A percentile compares a stretch with the other conserved stretches of the same genome.
Conservation (phyloP, 1,140 invertebrate species). For the Papilio xuthus region DNA sequence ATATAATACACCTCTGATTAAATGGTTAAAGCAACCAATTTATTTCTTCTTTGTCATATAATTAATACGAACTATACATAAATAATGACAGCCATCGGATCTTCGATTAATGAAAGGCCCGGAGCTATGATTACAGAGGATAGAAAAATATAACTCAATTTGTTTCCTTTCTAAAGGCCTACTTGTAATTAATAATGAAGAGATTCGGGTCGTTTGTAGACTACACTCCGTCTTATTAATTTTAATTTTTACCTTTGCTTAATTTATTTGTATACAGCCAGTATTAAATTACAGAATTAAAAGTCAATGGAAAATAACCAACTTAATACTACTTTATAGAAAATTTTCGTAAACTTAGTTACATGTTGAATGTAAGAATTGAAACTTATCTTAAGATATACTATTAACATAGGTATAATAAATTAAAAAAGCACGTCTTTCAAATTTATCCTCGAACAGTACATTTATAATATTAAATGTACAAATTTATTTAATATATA, state of each 20-base stretch:
- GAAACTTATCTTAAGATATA: not conserved
- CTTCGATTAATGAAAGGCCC: not conserved
- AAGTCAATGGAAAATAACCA: not conserved
- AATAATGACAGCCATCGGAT: not conserved
- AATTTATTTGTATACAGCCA: not conserved
- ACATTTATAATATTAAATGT: not conserved
- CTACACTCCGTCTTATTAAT: not conserved
- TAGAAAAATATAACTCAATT: not conserved
- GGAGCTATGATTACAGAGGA: not conserved
- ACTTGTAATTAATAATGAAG: slow-evolving; percentile 14
- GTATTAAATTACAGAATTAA: not conserved
- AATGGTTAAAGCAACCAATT: too few relatives aligned
- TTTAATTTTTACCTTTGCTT: not conserved
- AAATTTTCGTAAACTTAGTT: not conserved
- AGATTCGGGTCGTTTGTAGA: not conserved
- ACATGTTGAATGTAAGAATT: not conserved
- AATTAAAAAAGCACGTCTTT: not conserved
- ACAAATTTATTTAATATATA: not conserved
- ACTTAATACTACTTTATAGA: not conserved
- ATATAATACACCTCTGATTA: too few relatives aligned
- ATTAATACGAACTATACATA: not conserved
- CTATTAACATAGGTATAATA: not conserved
- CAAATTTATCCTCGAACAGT: not conserved
- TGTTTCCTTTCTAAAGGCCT: not conserved
- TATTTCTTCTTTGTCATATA: not conserved